These are phyloP conservation scores for Sebastes minor DNA, from an alignment of 2,797 vertebrate genomes.

Conservation along the genomic window DNA sequence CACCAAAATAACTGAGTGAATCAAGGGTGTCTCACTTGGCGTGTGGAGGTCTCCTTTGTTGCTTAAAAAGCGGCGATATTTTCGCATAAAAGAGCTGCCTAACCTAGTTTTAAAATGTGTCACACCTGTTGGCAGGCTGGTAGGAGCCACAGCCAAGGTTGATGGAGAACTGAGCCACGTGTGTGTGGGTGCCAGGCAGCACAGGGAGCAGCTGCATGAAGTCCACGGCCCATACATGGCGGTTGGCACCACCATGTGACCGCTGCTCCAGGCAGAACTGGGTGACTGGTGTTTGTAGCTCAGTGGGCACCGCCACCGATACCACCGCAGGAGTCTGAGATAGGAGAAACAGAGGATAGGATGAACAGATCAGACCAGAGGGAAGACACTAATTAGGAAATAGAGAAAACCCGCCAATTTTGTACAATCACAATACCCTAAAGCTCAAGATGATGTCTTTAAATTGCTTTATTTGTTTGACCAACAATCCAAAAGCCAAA, in stretches of 20 bases:
- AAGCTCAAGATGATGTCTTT: background rate
- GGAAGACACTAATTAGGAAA: background rate
- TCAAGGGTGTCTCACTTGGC: background rate
- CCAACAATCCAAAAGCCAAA: background rate
- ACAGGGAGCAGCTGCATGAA: slow-evolving; percentile 95
- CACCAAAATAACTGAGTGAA: background rate
- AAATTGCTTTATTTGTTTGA: slow-evolving; percentile 4
- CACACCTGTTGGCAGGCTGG: slow-evolving; percentile 95
- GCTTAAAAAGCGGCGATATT: background rate
- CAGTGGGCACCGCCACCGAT: slow-evolving; percentile 90
- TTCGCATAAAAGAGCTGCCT: no score
- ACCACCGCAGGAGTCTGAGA: slow-evolving; percentile 89
- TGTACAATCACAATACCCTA: background rate
- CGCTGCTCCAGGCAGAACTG: slow-evolving; percentile 96
- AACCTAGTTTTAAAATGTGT: slow-evolving; percentile 6
- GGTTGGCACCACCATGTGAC: slow-evolving; percentile 87
- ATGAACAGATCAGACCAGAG: background rate
- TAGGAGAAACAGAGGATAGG: background rate
- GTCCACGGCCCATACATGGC: slow-evolving; percentile 94
- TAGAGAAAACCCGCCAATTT: background rate
- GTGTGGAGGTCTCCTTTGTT: slow-evolving; percentile 1
- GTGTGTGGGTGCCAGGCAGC: slow-evolving; percentile 90
- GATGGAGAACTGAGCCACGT: slow-evolving; percentile 97
- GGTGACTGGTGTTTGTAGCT: slow-evolving; percentile 91
- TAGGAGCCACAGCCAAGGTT: slow-evolving; percentile 98